Conservation (phyloP, 2,113 vertebrate genomes). For the Mormyrus iriodes region DNA sequence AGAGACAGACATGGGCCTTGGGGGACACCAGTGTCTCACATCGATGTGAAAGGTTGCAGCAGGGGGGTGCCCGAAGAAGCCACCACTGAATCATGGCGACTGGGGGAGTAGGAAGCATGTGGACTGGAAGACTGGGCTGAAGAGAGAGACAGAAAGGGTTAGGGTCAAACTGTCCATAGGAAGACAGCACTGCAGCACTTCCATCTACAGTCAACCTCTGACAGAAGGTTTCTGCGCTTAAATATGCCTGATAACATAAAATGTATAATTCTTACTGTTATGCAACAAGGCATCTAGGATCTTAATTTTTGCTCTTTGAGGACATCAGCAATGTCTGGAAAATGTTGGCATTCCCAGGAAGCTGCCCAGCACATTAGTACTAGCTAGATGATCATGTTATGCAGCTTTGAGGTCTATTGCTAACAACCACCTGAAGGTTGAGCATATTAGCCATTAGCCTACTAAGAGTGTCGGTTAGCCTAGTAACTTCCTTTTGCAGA, state of each 20-base stretch:
- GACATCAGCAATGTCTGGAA: background rate
- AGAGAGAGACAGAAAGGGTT: background rate
- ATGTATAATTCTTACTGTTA: background rate
- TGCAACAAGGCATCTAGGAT: background rate
- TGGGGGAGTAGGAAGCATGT: constrained; percentile 64
- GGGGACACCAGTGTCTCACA: constrained; percentile 3
- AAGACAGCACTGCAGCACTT: background rate
- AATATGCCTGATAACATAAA: background rate
- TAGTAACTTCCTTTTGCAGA: background rate
- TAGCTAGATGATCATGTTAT: background rate
- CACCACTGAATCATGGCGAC: constrained; percentile 71
- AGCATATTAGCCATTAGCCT: background rate
- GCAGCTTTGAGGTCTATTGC: background rate
- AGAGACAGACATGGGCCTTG: background rate
- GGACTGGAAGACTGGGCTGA: constrained; percentile 54
- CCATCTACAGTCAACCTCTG: background rate
- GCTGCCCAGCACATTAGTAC: background rate
- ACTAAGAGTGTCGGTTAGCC: background rate
- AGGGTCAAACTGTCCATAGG: background rate
- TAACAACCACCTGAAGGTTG: background rate
- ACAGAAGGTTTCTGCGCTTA: background rate
- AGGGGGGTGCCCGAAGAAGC: constrained; percentile 74
- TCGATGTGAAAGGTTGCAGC: constrained; percentile 44
- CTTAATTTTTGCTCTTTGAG: background rate
- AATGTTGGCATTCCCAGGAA: background rate